Evolutionary conservation across 2,797 vertebrate species (phyloP).

Genomic region (Enteromius fasciolatus): DNA sequence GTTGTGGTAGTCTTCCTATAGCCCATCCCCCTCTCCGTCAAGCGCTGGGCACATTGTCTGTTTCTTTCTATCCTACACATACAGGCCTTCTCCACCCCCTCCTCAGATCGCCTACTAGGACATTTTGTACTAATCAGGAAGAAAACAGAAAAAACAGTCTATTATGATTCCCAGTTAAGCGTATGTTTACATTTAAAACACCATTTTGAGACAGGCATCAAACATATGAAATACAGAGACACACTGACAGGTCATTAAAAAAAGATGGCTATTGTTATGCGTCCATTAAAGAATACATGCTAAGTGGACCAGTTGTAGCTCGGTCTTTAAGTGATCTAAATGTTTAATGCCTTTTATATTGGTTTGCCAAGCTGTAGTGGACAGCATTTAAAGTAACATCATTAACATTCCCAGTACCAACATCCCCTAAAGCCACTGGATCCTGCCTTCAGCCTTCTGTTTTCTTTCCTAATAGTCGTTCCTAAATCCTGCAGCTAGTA

Average conservation of each 20-base stretch:
- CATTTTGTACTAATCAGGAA: conserved; percentile 9
- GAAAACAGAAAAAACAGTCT: background rate
- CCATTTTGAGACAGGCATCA: background rate
- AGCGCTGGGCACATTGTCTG: conserved; percentile 15
- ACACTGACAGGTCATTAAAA: background rate
- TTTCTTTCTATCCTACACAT: conserved; percentile 13
- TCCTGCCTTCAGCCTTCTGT: background rate
- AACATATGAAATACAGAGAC: background rate
- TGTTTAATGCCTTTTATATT: conserved; percentile 26
- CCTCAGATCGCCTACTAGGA: background rate
- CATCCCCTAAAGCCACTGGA: background rate
- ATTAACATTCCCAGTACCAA: background rate
- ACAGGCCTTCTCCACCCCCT: conserved; percentile 18
- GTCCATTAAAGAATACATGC: background rate
- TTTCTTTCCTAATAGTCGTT: background rate
- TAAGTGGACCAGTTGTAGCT: background rate
- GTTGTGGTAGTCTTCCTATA: conserved; percentile 2
- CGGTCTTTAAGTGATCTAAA: conserved; percentile 3
- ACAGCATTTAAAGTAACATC: background rate
- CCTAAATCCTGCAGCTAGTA: background rate
- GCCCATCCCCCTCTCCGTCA: conserved; percentile 7
- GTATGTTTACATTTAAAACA: background rate
- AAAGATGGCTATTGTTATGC: background rate
- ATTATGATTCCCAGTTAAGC: background rate
- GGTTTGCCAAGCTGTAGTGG: background rate